Evolutionary conservation across 2,113 vertebrate species (phyloP), one percentile per base, ranked within the genome.

Genomic region (Miniopterus natalensis): DNA sequence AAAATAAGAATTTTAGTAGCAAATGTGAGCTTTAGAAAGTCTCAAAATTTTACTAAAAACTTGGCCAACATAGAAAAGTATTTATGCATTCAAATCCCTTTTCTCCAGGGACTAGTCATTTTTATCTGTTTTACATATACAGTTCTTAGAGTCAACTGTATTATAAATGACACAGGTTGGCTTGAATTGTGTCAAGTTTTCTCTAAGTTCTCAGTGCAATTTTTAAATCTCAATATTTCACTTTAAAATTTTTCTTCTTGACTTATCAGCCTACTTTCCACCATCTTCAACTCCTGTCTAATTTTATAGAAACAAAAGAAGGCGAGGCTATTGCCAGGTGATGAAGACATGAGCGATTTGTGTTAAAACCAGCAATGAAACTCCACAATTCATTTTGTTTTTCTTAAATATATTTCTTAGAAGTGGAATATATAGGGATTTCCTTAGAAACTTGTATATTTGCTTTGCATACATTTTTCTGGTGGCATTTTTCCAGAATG

Each of bases 271-370:
- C 53, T 65, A 81, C 45, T 18, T 75, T 71, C 45, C 27, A 91
- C 53, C 47, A 88, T 81, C 36, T 77, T 23, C 27, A 84, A 65
- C 25, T 23, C 88, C 40, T 31, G 79, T 42, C 40, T 78, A 36
- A 94, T 94, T 88, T 91, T 88, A 80, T 47, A 66, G 42, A 96
- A 80, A 81, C 77, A 92, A 87, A 87, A 86, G 61, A 80, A 84
- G 55, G 15, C 88, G 45, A 94, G 47, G 17, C n/a, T 42, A 63
- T 51, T 59, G 31, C 61, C 61, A 90, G 51, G 21, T 83, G 36
- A 85, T 81, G 55, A 88, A 79, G 59, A 83, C 10, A 8, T 57
- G 17, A 25, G 42, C 51, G 59, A 66, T 78, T 85, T 61, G 36
- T 88, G 53, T 93, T 81, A 73, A 95, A 95, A 81, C 7, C 36